phyloP scores from a whole-genome alignment of 1,140 invertebrate species.

The Drosophila elegans region DNA sequence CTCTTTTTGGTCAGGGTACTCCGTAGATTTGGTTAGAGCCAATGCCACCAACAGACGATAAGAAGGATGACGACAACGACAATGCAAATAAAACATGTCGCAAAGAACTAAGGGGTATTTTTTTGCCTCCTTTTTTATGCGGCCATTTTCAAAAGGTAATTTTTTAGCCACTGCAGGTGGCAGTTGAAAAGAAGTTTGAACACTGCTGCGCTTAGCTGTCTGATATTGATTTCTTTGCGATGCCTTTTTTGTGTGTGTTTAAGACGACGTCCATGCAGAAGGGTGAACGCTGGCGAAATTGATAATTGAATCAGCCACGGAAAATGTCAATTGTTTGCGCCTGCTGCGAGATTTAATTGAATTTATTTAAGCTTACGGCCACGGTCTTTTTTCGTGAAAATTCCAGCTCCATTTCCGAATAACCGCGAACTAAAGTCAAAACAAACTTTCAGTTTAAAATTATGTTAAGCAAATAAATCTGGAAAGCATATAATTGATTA shows the following conservation, averaged over 20 bases:
- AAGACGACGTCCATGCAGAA: slow-evolving; percentile 29
- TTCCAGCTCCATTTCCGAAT: background rate
- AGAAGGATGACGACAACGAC: slow-evolving; percentile 44
- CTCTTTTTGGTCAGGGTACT: background rate
- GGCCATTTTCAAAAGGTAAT: slow-evolving; percentile 62
- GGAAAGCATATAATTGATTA: background rate
- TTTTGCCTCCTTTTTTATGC: slow-evolving; percentile 22
- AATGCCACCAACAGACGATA: slow-evolving; percentile 23
- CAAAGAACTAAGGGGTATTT: slow-evolving; percentile 15
- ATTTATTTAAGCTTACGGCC: slow-evolving; percentile 67
- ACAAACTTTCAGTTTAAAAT: background rate
- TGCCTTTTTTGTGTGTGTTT: slow-evolving; percentile 32
- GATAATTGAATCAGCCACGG: slow-evolving; percentile 70
- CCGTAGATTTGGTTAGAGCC: slow-evolving; percentile 28
- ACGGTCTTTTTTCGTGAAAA: background rate
- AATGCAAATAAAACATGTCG: slow-evolving; percentile 74
- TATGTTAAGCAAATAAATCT: slow-evolving; percentile 6
- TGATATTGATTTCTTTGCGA: slow-evolving; percentile 9
- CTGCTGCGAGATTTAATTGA: slow-evolving; percentile 64
- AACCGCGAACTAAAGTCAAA: slow-evolving; percentile 7
- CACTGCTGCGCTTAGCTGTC: slow-evolving; percentile 12
- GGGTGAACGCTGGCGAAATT: slow-evolving; percentile 46
- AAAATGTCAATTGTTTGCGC: slow-evolving; percentile 64
- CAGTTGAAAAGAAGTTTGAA: slow-evolving; percentile 28
- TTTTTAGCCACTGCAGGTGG: slow-evolving; percentile 55